phyloP scores from a whole-genome alignment of 2,113 vertebrate genomes.

The Odontophorus gujanensis region DNA sequence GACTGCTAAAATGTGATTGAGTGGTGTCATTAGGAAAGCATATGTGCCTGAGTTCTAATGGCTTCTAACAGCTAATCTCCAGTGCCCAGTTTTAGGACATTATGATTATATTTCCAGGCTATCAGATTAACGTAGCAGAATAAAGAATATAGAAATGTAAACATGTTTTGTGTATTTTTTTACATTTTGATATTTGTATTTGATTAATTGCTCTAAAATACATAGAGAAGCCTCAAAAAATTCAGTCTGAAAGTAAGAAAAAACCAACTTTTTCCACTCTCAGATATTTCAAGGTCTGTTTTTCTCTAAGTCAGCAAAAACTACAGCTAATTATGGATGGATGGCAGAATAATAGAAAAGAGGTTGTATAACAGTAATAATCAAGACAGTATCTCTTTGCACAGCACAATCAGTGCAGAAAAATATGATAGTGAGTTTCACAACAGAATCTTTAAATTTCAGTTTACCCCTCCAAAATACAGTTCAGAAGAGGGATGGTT shows the following conservation, averaged over 20 bases:
- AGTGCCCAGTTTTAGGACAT: neutral
- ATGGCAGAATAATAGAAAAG: neutral
- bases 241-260: neutral
- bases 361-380: neutral
- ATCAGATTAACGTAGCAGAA: conserved; percentile 12
- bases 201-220: neutral
- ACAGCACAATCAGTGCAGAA: neutral
- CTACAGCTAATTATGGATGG: neutral
- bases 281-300: neutral
- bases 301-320: neutral
- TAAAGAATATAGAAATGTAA: neutral
- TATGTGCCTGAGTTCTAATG: conserved; percentile 50
- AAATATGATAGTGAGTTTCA: neutral
- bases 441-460: neutral
- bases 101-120: conserved; percentile 40
- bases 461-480: neutral
- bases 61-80: conserved; percentile 39
- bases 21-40: conserved; percentile 38
- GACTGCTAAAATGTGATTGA: conserved; percentile 39
- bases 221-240: neutral
- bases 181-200: rapidly evolving
- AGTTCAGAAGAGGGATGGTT: neutral
- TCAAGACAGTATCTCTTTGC: neutral
- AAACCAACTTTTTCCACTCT: neutral
- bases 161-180: neutral